Evolutionary conservation across 2,888 invertebrate species (phyloP), one percentile per base, ranked within the genome.

Genomic region (Syrphus vitripennis): DNA sequence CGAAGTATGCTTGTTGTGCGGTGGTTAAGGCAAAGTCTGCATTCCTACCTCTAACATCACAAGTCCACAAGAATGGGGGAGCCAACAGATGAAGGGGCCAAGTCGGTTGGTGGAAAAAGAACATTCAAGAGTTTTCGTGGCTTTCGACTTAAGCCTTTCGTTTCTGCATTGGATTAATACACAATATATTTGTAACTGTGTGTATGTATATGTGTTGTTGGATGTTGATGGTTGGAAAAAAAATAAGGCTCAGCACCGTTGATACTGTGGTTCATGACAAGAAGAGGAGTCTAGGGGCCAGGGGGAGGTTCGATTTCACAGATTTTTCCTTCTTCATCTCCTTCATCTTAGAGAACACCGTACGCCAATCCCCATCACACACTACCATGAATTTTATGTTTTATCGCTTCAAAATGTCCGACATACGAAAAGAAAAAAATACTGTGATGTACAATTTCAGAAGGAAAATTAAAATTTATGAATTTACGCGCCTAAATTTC

Each of bases 41-140:
- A 86, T 86, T 86, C 86, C 86, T 72, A 72, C 45, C 45, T n/a
- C n/a, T 65, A 65, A 65, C 65, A 45, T 65, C 31, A 19, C 24
- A 61, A 61, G 14, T n/a, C n/a, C n/a, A n/a, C 42, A 26, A 29
- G 19, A 65, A 45, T 45, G 45, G 45, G 19, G 45, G 29, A 26
- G 19, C 45, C 19, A 0, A 19, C 65, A 29, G 65, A 29, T 9
- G 42, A 12, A 59, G 59, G 63, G 42, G 63, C 4, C 29, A 19
- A 29, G 45, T 14, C 29, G 5, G 45, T 14, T 29, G 48, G 37
- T 63, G 53, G 53, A 77, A 86, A 75, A 86, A 86, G 80, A 86
- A 81, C 81, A 82, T 82, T 74, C 86, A 86, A 82, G 77, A 86
- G 82, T 76, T 86, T 65, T 86, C 77, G 29, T 86, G 82, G 86